These are phyloP conservation scores for Ranitomeya imitator DNA, from an alignment of 2,113 vertebrate species.

Conservation along the genomic window DNA sequence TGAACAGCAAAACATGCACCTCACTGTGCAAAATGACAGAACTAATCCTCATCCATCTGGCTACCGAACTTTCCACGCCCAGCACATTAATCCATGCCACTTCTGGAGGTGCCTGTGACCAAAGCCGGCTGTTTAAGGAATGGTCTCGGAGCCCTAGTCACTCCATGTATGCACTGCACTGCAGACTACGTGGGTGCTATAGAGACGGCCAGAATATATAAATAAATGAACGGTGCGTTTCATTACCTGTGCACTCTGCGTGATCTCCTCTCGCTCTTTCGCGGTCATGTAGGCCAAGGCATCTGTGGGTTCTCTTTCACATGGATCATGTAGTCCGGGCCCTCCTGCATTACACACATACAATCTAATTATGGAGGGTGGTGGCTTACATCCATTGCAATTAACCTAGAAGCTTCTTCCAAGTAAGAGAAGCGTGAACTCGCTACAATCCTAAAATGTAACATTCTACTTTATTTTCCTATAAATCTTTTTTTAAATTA, in stretches of 20 bases:
- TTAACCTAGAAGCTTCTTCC: background rate
- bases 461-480: too few relatives aligned
- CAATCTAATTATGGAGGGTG: background rate
- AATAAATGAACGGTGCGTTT: background rate
- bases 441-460: too few relatives aligned
- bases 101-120: too few relatives aligned
- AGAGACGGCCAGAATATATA: background rate
- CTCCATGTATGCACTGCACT: background rate
- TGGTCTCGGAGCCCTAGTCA: too few relatives aligned
- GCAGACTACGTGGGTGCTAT: background rate
- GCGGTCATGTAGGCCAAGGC: constrained; percentile 87
- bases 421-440: background rate
- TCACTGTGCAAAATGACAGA: too few relatives aligned
- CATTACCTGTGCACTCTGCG: constrained; percentile 91
- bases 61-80: too few relatives aligned
- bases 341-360: constrained; percentile 77
- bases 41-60: too few relatives aligned
- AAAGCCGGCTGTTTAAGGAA: too few relatives aligned
- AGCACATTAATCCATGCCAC: too few relatives aligned
- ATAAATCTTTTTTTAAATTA: too few relatives aligned
- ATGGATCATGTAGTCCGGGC: constrained; percentile 94
- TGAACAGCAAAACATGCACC: too few relatives aligned
- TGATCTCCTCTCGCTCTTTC: constrained; percentile 92
- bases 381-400: background rate
- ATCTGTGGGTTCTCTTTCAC: constrained; percentile 92